Evolutionary conservation across 2,888 invertebrate species (phyloP).

Genomic region (Epicampocera succincta): DNA sequence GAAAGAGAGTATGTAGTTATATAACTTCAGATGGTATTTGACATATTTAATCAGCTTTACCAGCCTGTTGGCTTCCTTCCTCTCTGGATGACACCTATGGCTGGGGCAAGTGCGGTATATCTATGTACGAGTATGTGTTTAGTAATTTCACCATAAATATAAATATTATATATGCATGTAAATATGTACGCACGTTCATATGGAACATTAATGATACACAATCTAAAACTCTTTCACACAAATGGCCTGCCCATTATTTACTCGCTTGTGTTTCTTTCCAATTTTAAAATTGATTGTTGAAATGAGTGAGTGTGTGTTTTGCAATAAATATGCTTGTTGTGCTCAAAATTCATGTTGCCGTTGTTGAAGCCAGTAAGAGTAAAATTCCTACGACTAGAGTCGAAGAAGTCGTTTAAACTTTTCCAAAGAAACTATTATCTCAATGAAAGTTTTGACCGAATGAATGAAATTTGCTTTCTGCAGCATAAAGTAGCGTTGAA

Average conservation of each 20-base stretch:
- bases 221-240: neutral
- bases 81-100: slow-evolving; percentile 13
- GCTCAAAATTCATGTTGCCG: neutral
- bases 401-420: neutral
- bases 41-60: slow-evolving; percentile 29
- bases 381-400: neutral
- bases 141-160: neutral
- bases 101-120: too few relatives aligned
- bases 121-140: neutral
- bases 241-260: slow-evolving; percentile 30
- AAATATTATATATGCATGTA: neutral
- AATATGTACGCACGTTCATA: slow-evolving; percentile 4
- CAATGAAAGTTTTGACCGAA: too few relatives aligned
- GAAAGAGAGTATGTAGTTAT: slow-evolving; percentile 26
- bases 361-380: slow-evolving; percentile 10
- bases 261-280: neutral
- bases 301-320: neutral
- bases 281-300: slow-evolving; percentile 30
- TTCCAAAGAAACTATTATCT: too few relatives aligned
- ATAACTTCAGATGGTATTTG: slow-evolving; percentile 48
- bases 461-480: too few relatives aligned
- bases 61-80: neutral
- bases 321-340: too few relatives aligned
- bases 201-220: slow-evolving; percentile 26
- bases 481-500: too few relatives aligned